Conservation (phyloP, 2,113 vertebrate genomes). For the Noturus placidus region DNA sequence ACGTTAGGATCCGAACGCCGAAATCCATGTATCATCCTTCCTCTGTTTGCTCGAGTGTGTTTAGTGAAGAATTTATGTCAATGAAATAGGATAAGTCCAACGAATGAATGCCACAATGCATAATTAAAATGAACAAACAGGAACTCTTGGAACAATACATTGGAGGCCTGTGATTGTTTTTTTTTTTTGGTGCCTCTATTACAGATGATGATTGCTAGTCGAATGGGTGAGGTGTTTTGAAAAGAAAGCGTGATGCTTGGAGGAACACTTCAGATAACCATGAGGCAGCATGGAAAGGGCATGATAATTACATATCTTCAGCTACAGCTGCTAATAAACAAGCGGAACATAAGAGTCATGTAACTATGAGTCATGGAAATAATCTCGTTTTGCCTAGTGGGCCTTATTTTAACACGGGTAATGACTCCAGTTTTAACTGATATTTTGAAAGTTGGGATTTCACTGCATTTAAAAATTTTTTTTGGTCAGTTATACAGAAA, state of each 20-base stretch:
- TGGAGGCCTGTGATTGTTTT: conserved; percentile 52
- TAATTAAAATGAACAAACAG: conserved; percentile 65
- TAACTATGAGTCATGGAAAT: conserved; percentile 28
- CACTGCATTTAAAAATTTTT: neutral
- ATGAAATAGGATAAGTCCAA: conserved; percentile 59
- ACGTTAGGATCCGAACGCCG: conserved; percentile 47
- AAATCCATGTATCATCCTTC: conserved; percentile 55
- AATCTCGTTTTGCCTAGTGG: conserved; percentile 9
- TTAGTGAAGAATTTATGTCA: conserved; percentile 67
- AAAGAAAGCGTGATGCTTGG: neutral
- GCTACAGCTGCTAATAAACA: conserved; percentile 29
- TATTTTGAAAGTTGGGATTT: neutral
- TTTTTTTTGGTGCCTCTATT: neutral
- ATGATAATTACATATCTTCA: conserved; percentile 16
- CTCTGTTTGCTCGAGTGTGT: conserved; percentile 57
- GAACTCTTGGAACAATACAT: conserved; percentile 52
- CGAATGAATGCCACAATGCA: conserved; percentile 54
- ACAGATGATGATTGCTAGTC: neutral
- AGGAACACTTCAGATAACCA: conserved; percentile 18
- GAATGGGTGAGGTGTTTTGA: neutral
- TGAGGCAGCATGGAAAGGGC: neutral
- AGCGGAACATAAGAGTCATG: conserved; percentile 47
- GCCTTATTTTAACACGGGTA: neutral
- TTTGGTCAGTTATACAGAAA: neutral
- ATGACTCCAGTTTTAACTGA: conserved; percentile 21